A percentile compares a stretch with the other conserved stretches of the same genome.
These are phyloP conservation scores for Pipistrellus kuhlii DNA, from an alignment of 2,797 vertebrate species.

Conservation along the genomic window DNA sequence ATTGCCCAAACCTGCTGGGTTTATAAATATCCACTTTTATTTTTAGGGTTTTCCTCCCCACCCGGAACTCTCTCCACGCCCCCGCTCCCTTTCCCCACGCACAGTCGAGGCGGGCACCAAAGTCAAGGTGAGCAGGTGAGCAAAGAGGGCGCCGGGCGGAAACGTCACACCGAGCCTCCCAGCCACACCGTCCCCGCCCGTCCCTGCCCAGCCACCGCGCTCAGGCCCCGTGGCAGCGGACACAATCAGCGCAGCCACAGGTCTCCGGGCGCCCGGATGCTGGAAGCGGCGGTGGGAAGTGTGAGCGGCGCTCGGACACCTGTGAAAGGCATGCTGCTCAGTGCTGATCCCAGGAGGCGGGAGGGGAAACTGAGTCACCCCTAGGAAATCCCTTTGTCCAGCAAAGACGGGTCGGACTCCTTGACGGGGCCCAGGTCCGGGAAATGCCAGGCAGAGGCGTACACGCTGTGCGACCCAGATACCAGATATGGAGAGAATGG, in stretches of 20 bases:
- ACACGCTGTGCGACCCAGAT: fast-evolving
- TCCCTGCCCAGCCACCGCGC: neutral
- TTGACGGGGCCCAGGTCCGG: fast-evolving
- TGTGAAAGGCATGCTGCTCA: neutral
- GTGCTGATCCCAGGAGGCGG: neutral
- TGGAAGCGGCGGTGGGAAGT: fast-evolving
- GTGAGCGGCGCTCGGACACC: fast-evolving
- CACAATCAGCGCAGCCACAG: neutral
- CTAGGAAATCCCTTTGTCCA: fast-evolving
- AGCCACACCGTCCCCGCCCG: fast-evolving
- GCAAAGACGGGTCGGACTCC: too few relatives aligned
- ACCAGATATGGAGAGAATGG: neutral
- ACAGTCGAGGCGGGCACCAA: neutral
- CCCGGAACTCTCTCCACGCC: neutral
- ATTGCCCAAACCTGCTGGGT: slow-evolving; percentile 55
- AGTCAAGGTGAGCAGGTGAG: neutral
- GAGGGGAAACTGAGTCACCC: neutral
- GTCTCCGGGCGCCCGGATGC: neutral
- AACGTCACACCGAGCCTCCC: fast-evolving
- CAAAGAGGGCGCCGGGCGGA: fast-evolving
- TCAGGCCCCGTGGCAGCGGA: fast-evolving
- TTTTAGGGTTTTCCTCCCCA: slow-evolving; percentile 71
- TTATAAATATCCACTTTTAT: slow-evolving; percentile 73
- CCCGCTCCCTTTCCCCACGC: too few relatives aligned
- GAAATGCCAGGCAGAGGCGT: neutral